Percentiles rank a stretch among this genome's conserved stretches.
Evolutionary conservation across 2,797 vertebrate genomes (phyloP).

Genomic region (Halcyon leucocephala): DNA sequence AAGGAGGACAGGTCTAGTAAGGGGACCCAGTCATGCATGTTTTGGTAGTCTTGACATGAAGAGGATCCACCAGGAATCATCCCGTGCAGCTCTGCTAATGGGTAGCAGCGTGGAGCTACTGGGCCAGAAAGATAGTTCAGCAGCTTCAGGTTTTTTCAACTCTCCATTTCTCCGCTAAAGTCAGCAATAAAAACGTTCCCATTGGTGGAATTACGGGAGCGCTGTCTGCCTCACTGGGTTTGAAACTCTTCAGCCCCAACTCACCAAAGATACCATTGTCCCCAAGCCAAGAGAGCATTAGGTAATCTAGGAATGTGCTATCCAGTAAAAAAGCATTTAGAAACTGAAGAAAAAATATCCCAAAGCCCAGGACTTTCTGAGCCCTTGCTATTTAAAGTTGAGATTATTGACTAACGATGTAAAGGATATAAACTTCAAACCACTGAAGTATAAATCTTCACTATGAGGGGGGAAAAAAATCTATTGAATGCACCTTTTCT

Average conservation of each 20-base stretch:
- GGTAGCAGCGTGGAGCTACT: background rate
- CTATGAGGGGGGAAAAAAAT: slow-evolving; percentile 1
- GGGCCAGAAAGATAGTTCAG: background rate
- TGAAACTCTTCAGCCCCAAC: background rate
- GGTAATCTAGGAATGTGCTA: background rate
- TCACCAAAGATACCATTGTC: background rate
- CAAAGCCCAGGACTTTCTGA: background rate
- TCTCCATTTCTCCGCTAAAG: background rate
- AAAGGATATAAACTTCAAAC: slow-evolving; percentile 47
- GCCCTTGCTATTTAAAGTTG: background rate
- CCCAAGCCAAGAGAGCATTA: background rate
- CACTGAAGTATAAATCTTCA: slow-evolving; percentile 44
- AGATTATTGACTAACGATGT: slow-evolving; percentile 42
- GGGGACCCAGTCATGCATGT: accelerated
- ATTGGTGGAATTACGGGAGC: background rate
- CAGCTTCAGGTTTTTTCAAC: background rate
- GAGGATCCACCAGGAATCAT: background rate
- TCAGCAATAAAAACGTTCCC: background rate
- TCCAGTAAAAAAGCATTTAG: background rate
- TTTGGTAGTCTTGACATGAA: background rate
- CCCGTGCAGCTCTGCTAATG: background rate
- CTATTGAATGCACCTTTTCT: slow-evolving; percentile 19
- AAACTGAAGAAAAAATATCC: background rate
- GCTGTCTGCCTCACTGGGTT: background rate
- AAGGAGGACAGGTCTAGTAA: background rate